These are phyloP conservation scores for Onychomys arenicola DNA, from an alignment of 2,797 vertebrate species.

Conservation along the genomic window DNA sequence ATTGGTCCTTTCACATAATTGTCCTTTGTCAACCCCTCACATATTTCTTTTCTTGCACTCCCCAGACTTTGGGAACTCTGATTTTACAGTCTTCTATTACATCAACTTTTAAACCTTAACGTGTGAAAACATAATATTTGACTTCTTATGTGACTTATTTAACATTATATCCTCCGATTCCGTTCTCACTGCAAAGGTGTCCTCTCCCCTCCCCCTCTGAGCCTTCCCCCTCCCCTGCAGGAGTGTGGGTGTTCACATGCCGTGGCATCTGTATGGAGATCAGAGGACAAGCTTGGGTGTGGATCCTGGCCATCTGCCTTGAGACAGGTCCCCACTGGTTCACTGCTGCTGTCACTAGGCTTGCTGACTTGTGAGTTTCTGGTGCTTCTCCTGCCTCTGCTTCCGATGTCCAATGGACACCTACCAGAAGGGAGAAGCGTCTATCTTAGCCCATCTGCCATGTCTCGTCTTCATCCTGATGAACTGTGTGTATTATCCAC, in stretches of 20 bases:
- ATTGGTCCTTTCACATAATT: neutral
- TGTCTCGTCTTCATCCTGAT: neutral
- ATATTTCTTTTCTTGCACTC: neutral
- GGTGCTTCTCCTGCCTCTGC: neutral
- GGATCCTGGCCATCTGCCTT: neutral
- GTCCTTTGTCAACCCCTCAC: neutral
- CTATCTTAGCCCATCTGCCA: neutral
- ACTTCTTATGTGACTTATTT: neutral
- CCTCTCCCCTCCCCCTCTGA: neutral
- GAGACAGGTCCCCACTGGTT: neutral
- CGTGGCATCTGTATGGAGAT: too few relatives aligned
- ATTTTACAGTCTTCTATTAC: neutral
- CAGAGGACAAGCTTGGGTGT: neutral
- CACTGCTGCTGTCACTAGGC: neutral
- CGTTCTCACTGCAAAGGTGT: neutral
- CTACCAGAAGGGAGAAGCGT: neutral
- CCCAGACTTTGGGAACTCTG: neutral
- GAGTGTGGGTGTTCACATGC: too few relatives aligned
- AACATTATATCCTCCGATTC: neutral
- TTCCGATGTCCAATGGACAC: neutral
- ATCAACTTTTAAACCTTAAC: neutral
- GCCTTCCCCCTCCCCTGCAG: neutral
- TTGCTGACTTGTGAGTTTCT: neutral
- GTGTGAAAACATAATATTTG: neutral
- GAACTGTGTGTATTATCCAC: neutral